Evolutionary conservation across 2,888 invertebrate genomes (phyloP).

Genomic region (Unio pictorum): DNA sequence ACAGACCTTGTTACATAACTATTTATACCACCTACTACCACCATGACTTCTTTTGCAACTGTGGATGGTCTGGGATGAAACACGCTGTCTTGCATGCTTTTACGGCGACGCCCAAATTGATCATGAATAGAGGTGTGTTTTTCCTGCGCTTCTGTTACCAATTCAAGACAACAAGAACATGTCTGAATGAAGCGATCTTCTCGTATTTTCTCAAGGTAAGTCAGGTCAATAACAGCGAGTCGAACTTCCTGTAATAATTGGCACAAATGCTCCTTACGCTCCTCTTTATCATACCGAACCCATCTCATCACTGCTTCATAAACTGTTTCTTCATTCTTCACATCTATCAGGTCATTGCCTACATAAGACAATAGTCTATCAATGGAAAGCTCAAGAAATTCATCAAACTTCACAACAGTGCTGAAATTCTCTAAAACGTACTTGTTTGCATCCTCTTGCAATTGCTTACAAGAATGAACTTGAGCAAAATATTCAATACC

Average conservation of each 20-base stretch:
- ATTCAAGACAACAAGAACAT: slow-evolving; percentile 53
- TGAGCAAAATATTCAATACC: slow-evolving; percentile 70
- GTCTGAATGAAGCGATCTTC: slow-evolving; percentile 55
- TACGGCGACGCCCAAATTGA: slow-evolving; percentile 60
- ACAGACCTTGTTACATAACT: slow-evolving; percentile 59
- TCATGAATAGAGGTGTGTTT: slow-evolving; percentile 63
- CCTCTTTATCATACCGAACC: slow-evolving; percentile 64
- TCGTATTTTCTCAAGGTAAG: slow-evolving; percentile 56
- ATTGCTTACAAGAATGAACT: slow-evolving; percentile 64
- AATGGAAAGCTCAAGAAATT: slow-evolving; percentile 64
- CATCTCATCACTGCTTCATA: slow-evolving; percentile 67
- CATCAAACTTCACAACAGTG: slow-evolving; percentile 64
- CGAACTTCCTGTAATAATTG: slow-evolving; percentile 60
- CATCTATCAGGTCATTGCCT: slow-evolving; percentile 68
- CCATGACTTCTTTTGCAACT: slow-evolving; percentile 68
- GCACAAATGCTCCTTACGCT: slow-evolving; percentile 48
- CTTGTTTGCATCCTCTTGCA: slow-evolving; percentile 62
- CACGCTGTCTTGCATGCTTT: slow-evolving; percentile 64
- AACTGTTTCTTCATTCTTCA: slow-evolving; percentile 66
- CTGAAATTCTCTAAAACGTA: slow-evolving; percentile 69
- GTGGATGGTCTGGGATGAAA: slow-evolving; percentile 69
- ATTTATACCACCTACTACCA: slow-evolving; percentile 65
- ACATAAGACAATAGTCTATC: slow-evolving; percentile 62
- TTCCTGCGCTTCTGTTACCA: slow-evolving; percentile 61
- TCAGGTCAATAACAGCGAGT: slow-evolving; percentile 61